Conservation (phyloP, 2,113 vertebrate species). For the Gorsachius goisagi region DNA sequence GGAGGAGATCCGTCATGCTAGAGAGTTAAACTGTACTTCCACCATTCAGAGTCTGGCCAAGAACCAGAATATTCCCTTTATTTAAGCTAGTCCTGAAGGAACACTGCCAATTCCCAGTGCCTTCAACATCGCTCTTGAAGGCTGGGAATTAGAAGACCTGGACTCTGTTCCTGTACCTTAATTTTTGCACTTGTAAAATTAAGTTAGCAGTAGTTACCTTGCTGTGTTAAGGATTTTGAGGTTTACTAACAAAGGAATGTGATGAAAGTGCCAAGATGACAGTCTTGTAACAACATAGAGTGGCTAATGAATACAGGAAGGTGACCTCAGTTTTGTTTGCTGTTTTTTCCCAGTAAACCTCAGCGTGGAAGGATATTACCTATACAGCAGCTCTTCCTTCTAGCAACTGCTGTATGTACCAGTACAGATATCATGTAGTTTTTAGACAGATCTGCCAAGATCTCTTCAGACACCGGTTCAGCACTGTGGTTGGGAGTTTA, state of each 20-base stretch:
- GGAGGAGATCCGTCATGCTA: background rate
- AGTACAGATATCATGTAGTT: background rate
- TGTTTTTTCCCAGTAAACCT: background rate
- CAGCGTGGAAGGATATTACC: background rate
- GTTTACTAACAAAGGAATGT: background rate
- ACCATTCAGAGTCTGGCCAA: background rate
- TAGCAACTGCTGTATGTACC: background rate
- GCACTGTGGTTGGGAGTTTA: background rate
- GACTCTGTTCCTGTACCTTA: background rate
- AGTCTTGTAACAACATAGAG: background rate
- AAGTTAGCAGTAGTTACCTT: background rate
- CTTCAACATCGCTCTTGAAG: background rate
- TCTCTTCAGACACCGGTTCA: background rate
- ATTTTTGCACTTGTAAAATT: background rate
- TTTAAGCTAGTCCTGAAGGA: conserved; percentile 38
- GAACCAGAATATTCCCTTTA: conserved; percentile 14
- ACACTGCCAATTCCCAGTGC: background rate
- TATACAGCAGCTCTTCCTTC: background rate
- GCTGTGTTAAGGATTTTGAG: background rate
- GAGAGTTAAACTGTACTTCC: background rate
- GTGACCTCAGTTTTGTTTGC: background rate
- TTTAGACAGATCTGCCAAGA: background rate
- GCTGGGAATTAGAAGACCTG: background rate
- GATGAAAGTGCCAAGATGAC: background rate
- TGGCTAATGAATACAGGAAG: background rate